Conservation (phyloP, 1,140 invertebrate species). For the Lineus longissimus region DNA sequence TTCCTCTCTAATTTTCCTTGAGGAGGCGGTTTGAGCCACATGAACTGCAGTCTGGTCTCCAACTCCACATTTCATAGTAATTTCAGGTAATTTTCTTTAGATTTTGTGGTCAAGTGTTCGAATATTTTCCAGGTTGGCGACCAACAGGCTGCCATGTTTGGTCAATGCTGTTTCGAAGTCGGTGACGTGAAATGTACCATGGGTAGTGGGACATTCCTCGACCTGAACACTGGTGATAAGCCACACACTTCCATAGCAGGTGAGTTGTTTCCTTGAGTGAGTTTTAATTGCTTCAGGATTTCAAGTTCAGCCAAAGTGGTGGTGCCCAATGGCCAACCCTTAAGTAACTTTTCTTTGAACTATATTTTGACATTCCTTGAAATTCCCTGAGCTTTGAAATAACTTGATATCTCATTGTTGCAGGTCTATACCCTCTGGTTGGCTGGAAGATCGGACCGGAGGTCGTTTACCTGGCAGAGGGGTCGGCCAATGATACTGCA, state of each 20-base stretch:
- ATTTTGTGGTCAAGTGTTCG: too few species aligned
- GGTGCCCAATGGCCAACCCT: too few species aligned
- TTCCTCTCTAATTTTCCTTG: too few species aligned
- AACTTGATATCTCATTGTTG: conserved; percentile 15
- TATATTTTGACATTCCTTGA: too few species aligned
- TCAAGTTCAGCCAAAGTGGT: too few species aligned
- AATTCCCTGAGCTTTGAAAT: too few species aligned
- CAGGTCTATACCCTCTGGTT: conserved; percentile 83
- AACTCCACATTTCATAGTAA: too few species aligned
- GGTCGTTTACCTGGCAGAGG: conserved; percentile 77
- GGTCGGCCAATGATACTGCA: conserved; percentile 80
- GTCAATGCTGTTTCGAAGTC: conserved; percentile 75
- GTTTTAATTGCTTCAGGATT: too few species aligned
- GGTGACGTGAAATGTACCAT: conserved; percentile 88
- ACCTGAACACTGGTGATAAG: conserved; percentile 76
- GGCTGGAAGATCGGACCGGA: conserved; percentile 65
- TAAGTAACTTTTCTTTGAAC: too few species aligned
- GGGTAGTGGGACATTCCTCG: conserved; percentile 90
- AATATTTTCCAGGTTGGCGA: conserved; percentile 56
- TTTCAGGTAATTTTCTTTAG: too few species aligned
- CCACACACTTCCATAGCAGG: conserved; percentile 72
- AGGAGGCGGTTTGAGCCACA: too few species aligned
- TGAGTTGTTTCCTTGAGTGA: conserved; percentile 17
- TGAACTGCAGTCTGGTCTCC: too few species aligned
- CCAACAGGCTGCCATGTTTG: conserved; percentile 83